Conservation (phyloP, 2,113 vertebrate species). For the Setophaga petechia region DNA sequence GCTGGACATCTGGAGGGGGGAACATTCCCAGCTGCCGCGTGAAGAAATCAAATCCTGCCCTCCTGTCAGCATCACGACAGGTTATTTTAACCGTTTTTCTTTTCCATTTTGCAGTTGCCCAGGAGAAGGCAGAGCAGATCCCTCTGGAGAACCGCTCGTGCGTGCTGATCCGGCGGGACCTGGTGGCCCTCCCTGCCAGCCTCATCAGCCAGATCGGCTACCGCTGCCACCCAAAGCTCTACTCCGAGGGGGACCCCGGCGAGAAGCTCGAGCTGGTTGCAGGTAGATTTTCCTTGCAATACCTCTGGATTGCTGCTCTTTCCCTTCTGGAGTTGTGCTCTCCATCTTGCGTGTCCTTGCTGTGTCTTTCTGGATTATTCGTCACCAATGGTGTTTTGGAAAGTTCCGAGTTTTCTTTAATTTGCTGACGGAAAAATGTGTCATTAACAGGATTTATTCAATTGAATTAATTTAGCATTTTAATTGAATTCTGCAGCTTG, state of each 20-base stretch:
- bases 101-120: conserved; percentile 64
- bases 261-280: conserved; percentile 97
- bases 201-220: conserved; percentile 98
- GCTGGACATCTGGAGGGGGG: neutral
- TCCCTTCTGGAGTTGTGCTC: neutral
- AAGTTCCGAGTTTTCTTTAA: conserved; percentile 41
- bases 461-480: conserved; percentile 73
- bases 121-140: conserved; percentile 88
- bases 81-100: neutral
- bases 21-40: accelerated
- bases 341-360: neutral
- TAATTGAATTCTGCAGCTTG: conserved; percentile 66
- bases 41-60: neutral
- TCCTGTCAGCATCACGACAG: accelerated
- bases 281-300: conserved; percentile 71
- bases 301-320: neutral
- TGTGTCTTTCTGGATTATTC: neutral
- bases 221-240: conserved; percentile 98
- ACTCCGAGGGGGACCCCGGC: conserved; percentile 96
- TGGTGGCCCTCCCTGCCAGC: conserved; percentile 94
- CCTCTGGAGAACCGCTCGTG: conserved; percentile 94
- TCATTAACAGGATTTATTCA: conserved; percentile 71
- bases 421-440: conserved; percentile 67
- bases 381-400: neutral
- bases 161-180: conserved; percentile 92